phyloP scores from a whole-genome alignment of 2,797 vertebrate species.

The Pteropus rufus region DNA sequence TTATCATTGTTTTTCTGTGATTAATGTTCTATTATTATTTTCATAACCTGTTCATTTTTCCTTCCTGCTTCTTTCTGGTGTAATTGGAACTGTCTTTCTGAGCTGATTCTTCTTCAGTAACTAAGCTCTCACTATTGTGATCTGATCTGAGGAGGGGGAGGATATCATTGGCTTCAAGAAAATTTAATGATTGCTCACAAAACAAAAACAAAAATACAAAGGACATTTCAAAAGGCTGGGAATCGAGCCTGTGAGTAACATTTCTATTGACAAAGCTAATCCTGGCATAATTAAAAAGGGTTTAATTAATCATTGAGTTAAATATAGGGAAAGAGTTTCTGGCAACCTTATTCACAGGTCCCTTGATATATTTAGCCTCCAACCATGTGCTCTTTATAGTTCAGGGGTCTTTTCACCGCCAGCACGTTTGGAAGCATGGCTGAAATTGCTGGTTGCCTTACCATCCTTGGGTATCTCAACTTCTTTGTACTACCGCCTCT shows the following conservation, averaged over 20 bases:
- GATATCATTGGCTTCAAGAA: neutral
- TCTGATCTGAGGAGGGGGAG: neutral
- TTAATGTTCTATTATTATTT: neutral
- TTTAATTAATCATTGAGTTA: constrained; percentile 63
- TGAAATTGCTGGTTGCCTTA: neutral
- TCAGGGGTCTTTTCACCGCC: neutral
- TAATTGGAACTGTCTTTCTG: constrained; percentile 7
- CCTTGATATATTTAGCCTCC: neutral
- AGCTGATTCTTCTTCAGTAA: neutral
- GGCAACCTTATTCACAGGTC: neutral
- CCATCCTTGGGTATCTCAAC: neutral
- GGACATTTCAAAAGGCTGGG: constrained; percentile 46
- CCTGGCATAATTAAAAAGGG: constrained; percentile 55
- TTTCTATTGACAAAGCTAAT: constrained; percentile 58
- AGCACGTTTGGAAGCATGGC: neutral
- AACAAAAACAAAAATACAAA: constrained; percentile 56
- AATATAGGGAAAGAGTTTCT: constrained; percentile 37
- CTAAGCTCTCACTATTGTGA: neutral
- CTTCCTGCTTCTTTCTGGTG: neutral
- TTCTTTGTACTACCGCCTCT: neutral
- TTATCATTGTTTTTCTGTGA: constrained; percentile 2
- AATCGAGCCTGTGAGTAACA: neutral
- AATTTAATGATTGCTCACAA: constrained; percentile 48
- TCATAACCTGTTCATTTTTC: neutral
- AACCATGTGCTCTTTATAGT: neutral